phyloP scores from a whole-genome alignment of 92 coral and sea anemone species.

The Paramuricea clavata region DNA sequence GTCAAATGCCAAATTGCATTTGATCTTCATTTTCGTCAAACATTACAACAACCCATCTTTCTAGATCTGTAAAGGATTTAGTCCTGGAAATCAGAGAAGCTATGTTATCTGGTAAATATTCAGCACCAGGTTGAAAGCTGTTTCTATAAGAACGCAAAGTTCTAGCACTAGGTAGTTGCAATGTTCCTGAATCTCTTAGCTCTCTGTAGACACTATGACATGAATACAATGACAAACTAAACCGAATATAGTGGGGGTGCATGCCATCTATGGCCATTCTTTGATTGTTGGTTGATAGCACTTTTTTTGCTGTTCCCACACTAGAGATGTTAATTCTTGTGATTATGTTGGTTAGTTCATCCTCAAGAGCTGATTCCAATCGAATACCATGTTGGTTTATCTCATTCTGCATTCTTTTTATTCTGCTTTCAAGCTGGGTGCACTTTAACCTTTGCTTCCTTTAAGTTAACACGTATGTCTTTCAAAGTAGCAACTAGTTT shows the following conservation, averaged over 20 bases:
- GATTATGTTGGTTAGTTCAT: no score
- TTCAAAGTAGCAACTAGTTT: background rate
- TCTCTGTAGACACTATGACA: no score
- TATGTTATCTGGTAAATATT: background rate
- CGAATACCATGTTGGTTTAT: background rate
- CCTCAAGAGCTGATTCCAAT: no score
- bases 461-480: background rate
- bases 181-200: background rate
- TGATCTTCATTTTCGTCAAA: constrained; percentile 5
- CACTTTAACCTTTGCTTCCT: background rate
- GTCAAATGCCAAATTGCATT: background rate
- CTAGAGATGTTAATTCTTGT: no score
- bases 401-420: background rate
- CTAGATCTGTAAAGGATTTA: background rate
- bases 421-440: background rate
- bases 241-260: background rate
- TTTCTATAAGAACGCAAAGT: background rate
- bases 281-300: background rate
- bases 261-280: background rate
- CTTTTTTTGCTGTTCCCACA: no score
- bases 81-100: background rate
- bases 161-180: background rate
- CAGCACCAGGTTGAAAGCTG: background rate
- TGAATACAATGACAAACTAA: background rate
- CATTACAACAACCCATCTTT: background rate